These are phyloP conservation scores for Mola mola DNA, from an alignment of 2,113 vertebrate species.

Conservation along the genomic window DNA sequence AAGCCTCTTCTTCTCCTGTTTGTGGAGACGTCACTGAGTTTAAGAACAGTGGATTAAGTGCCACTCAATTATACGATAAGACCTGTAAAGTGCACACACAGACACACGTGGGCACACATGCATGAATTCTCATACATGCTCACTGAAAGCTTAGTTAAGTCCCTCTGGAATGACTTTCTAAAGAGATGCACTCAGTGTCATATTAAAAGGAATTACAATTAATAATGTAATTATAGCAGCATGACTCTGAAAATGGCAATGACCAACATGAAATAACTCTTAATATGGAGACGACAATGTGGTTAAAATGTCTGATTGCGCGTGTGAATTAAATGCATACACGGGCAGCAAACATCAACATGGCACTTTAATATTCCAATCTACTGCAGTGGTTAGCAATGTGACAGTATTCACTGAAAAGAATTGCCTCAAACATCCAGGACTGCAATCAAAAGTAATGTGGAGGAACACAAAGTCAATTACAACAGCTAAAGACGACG, in stretches of 20 bases:
- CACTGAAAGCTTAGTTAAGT: slow-evolving; percentile 42
- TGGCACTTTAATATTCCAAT: too few relatives aligned
- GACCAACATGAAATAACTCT: slow-evolving; percentile 31
- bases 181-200: slow-evolving; percentile 54
- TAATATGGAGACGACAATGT: slow-evolving; percentile 34
- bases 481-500: too few relatives aligned
- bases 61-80: slow-evolving; percentile 78
- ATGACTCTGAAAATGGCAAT: slow-evolving; percentile 21
- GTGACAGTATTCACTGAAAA: too few relatives aligned
- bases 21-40: slow-evolving; percentile 56
- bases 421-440: too few relatives aligned
- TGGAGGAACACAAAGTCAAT: too few relatives aligned
- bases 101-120: slow-evolving; percentile 15
- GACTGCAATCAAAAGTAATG: too few relatives aligned
- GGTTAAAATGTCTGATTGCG: slow-evolving; percentile 16
- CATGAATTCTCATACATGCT: slow-evolving; percentile 47
- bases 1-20: slow-evolving; percentile 58
- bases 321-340: slow-evolving; percentile 23
- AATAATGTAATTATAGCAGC: slow-evolving; percentile 56
- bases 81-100: slow-evolving; percentile 32
- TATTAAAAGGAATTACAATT: slow-evolving; percentile 67
- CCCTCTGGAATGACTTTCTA: slow-evolving; percentile 52
- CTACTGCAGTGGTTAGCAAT: too few relatives aligned
- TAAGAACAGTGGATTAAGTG: slow-evolving; percentile 73
- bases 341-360: slow-evolving; percentile 1